These are phyloP conservation scores for Nebria ingens DNA, from an alignment of 1,140 invertebrate species.

Conservation along the genomic window DNA sequence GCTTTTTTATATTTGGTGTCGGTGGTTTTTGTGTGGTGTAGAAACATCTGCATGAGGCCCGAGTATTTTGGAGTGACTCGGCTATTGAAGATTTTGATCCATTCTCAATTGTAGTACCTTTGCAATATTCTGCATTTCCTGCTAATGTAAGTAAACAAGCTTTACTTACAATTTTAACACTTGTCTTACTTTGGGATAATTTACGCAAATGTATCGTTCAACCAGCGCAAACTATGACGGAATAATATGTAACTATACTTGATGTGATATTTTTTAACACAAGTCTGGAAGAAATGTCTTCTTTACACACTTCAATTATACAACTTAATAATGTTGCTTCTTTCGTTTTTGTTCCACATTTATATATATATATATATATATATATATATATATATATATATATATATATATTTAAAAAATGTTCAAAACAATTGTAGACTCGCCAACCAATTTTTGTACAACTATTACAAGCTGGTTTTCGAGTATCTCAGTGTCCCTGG, in stretches of 20 bases:
- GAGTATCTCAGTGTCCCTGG: conserved; percentile 85
- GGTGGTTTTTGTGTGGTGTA: conserved; percentile 36
- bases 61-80: conserved; percentile 44
- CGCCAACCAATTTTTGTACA: conserved; percentile 92
- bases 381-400: too few relatives aligned
- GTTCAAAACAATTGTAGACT: conserved; percentile 69
- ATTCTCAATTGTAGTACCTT: conserved; percentile 25
- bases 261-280: too few relatives aligned
- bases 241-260: too few relatives aligned
- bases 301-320: neutral
- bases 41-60: conserved; percentile 53
- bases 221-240: too few relatives aligned
- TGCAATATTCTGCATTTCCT: conserved; percentile 28
- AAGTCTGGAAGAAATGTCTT: too few relatives aligned
- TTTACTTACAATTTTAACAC: too few relatives aligned
- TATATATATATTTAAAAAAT: too few relatives aligned
- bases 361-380: too few relatives aligned
- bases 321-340: neutral
- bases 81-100: conserved; percentile 31
- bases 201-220: too few relatives aligned
- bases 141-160: conserved; percentile 33
- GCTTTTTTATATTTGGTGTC: neutral
- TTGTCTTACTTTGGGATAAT: too few relatives aligned
- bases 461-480: conserved; percentile 81
- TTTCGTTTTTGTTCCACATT: too few relatives aligned